Evolutionary conservation across 2,113 vertebrate species (phyloP), one percentile per base, ranked within the genome.

Genomic region (Ciconia maguari): DNA sequence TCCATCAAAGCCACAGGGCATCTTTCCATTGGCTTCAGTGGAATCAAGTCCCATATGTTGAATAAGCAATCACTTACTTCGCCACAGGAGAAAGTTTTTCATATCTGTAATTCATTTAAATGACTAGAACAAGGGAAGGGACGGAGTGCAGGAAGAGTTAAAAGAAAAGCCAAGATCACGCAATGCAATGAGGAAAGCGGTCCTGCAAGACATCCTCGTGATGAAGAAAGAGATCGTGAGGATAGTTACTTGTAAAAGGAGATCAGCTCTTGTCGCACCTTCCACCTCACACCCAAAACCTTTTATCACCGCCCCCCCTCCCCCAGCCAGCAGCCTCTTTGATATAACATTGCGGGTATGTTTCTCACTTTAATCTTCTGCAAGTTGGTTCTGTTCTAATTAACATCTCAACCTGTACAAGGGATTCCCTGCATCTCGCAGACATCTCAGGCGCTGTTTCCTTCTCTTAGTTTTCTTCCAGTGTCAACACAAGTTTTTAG

Each of bases 281-380:
- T 74, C 18, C 14, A 57, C 44, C 74, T 85, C 65, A 51, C n/a
- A 65, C 36, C 16, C 87, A 44, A 93, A 93, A 61, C 30, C 72
- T 76, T 80, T 65, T 44, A 83, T 62, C 32, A 44, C 12, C 5
- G 20, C 36, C 21, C 5, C 4, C 14, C 32, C 16, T 21, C n/a
- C 30, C 89, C 30, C 76, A 82, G 86, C 52, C 64, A 70, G 81
- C 69, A 94, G 89, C 66, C 55, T 89, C 75, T 96, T 66, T 60
- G 69, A 74, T 65, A 87, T 12, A 84, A 80, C 48, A 65, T 0
- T 71, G 64, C 78, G 65, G 77, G 57, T 42, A 66, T 22, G 69
- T 75, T 82, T 71, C 65, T 78, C 89, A 72, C 90, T 97, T 94
- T 83, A 52, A 93, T 94, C 87, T 94, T 90, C 82, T 16, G 4